A percentile compares a stretch with the other conserved stretches of the same genome.
Evolutionary conservation across 2,113 vertebrate genomes (phyloP).

Genomic region (Anseranas semipalmata): DNA sequence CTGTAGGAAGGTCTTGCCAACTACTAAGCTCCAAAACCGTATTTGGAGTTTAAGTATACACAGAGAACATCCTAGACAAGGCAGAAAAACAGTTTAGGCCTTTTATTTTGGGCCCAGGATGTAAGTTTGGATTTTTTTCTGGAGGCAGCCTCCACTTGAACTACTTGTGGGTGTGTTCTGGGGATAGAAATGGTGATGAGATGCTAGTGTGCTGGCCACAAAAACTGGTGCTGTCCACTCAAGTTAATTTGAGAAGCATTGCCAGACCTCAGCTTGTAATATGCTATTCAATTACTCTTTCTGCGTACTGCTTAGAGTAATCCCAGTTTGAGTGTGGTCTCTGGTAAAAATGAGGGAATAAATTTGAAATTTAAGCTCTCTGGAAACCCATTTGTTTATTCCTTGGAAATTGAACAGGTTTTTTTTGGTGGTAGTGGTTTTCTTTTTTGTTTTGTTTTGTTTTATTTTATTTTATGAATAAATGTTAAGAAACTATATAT

Average conservation of each 20-base stretch:
- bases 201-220: not conserved
- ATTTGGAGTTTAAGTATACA: not conserved
- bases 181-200: not conserved
- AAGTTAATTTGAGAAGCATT: not conserved
- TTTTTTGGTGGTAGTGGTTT: not conserved
- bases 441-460: not conserved
- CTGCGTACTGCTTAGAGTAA: not conserved
- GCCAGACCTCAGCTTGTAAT: not conserved
- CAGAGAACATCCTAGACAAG: not conserved
- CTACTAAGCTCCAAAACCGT: not conserved
- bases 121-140: not conserved
- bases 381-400: not conserved
- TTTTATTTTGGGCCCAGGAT: not conserved
- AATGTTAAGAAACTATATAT: not conserved
- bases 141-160: not conserved
- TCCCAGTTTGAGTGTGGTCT: not conserved
- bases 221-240: not conserved
- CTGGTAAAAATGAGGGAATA: not conserved
- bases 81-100: not conserved
- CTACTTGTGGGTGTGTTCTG: not conserved
- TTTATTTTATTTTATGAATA: not conserved
- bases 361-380: not conserved
- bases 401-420: not conserved
- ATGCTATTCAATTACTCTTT: not conserved
- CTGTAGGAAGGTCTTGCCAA: not conserved